Conservation (phyloP, 2,113 vertebrate genomes). For the Xiphias gladius region DNA sequence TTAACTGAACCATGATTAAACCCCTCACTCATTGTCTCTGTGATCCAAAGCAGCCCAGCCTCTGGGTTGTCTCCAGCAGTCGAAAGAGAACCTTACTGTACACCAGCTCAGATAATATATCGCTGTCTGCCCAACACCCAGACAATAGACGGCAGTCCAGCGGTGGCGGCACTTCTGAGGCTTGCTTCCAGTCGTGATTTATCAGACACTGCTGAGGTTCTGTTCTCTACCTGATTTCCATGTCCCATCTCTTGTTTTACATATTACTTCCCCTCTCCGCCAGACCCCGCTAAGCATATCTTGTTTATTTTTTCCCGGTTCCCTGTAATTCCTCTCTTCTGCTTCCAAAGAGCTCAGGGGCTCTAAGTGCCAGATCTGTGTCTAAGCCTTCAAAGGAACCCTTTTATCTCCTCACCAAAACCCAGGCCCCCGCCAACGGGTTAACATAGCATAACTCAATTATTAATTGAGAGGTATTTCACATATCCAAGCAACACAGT, state of each 20-base stretch:
- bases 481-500: slow-evolving; percentile 45
- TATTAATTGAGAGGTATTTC: slow-evolving; percentile 78
- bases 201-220: slow-evolving; percentile 52
- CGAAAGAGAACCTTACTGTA: slow-evolving; percentile 49
- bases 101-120: slow-evolving; percentile 69
- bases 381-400: slow-evolving; percentile 79
- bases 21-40: slow-evolving; percentile 71
- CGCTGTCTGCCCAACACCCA: slow-evolving; percentile 51
- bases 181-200: slow-evolving; percentile 57
- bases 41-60: slow-evolving; percentile 68
- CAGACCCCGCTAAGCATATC: slow-evolving; percentile 66
- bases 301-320: slow-evolving; percentile 76
- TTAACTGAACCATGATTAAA: slow-evolving; percentile 77
- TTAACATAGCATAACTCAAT: slow-evolving; percentile 75
- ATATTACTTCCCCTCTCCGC: slow-evolving; percentile 60
- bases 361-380: slow-evolving; percentile 77
- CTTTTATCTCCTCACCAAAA: slow-evolving; percentile 76
- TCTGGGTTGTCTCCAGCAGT: slow-evolving; percentile 71
- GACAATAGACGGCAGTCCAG: slow-evolving; percentile 65
- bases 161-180: slow-evolving; percentile 58
- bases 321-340: slow-evolving; percentile 82
- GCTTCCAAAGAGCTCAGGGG: slow-evolving; percentile 82
- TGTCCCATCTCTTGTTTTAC: slow-evolving; percentile 61
- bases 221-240: slow-evolving; percentile 70
- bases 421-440: slow-evolving; percentile 70